A percentile compares a stretch with the other conserved stretches of the same genome.
phyloP scores from a whole-genome alignment of 2,113 vertebrate species.

The Panthera leo region DNA sequence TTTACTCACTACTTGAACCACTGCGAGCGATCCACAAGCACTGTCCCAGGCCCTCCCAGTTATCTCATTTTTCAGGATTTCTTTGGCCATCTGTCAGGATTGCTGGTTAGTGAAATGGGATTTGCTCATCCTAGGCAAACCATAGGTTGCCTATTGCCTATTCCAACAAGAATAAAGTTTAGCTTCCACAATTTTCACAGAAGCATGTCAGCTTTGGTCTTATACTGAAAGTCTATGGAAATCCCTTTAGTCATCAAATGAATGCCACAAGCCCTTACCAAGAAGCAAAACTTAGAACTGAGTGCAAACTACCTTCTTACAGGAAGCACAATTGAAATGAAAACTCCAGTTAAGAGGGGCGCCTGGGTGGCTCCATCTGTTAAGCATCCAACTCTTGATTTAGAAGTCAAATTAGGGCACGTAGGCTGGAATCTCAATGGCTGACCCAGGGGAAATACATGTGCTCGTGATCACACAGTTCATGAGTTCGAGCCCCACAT shows the following conservation, averaged over 20 bases:
- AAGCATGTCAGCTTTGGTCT: not conserved
- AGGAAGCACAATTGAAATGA: not conserved
- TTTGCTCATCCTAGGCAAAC: constrained; percentile 42
- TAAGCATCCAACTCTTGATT: no score
- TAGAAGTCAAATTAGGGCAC: no score
- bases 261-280: not conserved
- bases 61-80: constrained; percentile 24
- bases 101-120: not conserved
- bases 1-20: not conserved
- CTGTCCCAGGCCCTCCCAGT: not conserved
- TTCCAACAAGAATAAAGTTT: not conserved
- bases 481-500: no score
- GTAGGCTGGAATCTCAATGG: no score
- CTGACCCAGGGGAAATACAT: no score
- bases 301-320: not conserved
- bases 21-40: not conserved
- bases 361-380: no score
- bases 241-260: constrained; percentile 14
- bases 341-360: not conserved
- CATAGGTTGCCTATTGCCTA: not conserved
- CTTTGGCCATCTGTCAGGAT: not conserved
- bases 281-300: not conserved
- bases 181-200: constrained; percentile 3
- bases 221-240: not conserved
- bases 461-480: no score